phyloP scores from a whole-genome alignment of 2,888 invertebrate genomes.

The Phymatocera aterrima region DNA sequence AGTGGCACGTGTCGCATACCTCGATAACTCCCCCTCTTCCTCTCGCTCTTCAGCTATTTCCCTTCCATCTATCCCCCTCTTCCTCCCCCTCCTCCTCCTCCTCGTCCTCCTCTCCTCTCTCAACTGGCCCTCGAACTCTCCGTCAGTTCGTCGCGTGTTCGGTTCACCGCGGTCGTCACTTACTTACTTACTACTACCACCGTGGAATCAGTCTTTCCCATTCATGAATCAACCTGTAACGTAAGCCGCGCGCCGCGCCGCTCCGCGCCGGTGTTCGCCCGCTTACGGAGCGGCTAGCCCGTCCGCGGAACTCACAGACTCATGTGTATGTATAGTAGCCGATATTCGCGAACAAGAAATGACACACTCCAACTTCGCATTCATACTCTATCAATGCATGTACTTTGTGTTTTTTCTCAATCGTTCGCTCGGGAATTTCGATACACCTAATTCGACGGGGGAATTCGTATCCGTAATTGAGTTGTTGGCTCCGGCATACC shows the following conservation, averaged over 20 bases:
- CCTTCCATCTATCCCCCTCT: slow-evolving; percentile 47
- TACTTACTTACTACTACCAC: slow-evolving; percentile 62
- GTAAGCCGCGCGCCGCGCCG: slow-evolving; percentile 7
- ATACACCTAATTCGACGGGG: too few species aligned
- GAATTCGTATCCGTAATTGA: too few species aligned
- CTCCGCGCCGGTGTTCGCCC: too few species aligned
- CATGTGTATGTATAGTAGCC: too few species aligned
- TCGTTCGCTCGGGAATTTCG: too few species aligned
- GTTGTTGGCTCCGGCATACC: too few species aligned
- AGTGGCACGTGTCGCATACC: slow-evolving; percentile 39
- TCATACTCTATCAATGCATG: too few species aligned
- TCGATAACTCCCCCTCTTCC: slow-evolving; percentile 4
- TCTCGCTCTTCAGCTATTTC: slow-evolving; percentile 43
- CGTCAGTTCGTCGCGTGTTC: slow-evolving; percentile 47
- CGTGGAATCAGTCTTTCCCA: slow-evolving; percentile 56
- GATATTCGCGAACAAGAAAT: too few species aligned
- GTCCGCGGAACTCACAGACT: too few species aligned
- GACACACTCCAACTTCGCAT: too few species aligned
- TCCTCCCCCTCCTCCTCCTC: slow-evolving; percentile 33
- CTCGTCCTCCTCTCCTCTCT: slow-evolving; percentile 44
- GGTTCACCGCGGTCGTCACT: slow-evolving; percentile 53
- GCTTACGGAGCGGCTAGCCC: too few species aligned
- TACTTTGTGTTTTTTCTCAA: too few species aligned
- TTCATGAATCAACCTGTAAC: slow-evolving; percentile 18
- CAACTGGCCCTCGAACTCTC: slow-evolving; percentile 33